Base-by-base conservation (phyloP, 2,888 invertebrate genomes). In the Campoletis raptor region DNA sequence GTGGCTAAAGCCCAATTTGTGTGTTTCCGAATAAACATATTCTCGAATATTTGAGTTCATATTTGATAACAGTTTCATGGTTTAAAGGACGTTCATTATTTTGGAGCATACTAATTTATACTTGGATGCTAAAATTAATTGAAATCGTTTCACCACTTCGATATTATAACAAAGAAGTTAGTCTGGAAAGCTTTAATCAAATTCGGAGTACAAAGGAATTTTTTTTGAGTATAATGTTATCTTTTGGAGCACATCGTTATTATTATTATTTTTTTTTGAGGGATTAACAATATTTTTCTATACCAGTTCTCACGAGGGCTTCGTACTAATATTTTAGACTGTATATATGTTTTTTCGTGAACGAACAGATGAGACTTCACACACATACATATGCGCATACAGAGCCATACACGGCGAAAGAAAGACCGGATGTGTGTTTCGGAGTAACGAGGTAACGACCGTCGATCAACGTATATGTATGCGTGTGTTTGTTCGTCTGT, bases 391-490 rank as follows among this genome's bases (percentile, higher is more conserved):
- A 24, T 18, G 45, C 54, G 12, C 36, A 69, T 10, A 57, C 80
- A 52, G 52, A 54, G 30, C 30, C 52, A 40, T 30, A 67, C 73
- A 69, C 69, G 67, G 52, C 52, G 69, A 81, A 81, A 86, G 86
- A 84, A 86, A 86, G 86, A 86, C 88, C 89, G 89, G 88, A 89
- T 89, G 89, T 89, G 85, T 89, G 89, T 88, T 88, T 89, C 85
- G 88, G 88, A 85, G 89, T 88, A 89, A 89, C 89, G 88, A 89
- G 89, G 88, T 89, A 89, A 88, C 89, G 89, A 88, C 86, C 88
- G 88, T 87, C 88, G 87, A 89, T 89, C 87, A 89, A 86, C 86
- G 86, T 89, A 66, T 85, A 57, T 37, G 69, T 72, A 66, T 52
- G 61, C 64, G 82, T 78, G 83, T 81, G 73, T 64, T 74, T 72